Conservation (phyloP, 2,113 vertebrate species). For the Grammomys dolichurus region DNA sequence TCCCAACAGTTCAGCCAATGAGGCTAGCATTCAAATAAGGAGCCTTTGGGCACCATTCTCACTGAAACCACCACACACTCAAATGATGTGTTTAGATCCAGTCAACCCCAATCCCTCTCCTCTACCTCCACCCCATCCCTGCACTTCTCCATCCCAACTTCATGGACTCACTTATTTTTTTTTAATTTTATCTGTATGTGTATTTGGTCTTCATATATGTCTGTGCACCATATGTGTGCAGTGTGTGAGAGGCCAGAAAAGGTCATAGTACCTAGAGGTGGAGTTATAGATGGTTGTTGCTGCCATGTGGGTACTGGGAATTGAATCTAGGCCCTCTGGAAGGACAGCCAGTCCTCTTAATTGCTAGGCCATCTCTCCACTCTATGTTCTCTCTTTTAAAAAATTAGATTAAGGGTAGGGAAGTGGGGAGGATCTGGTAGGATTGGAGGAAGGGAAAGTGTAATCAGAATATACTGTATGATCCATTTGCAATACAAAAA, state of each 20-base stretch:
- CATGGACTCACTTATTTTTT: neutral
- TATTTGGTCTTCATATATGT: neutral
- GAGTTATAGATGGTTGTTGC: neutral
- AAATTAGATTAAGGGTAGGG: neutral
- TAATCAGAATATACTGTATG: neutral
- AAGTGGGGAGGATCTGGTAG: neutral
- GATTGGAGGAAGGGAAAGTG: neutral
- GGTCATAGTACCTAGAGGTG: neutral
- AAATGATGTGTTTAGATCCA: neutral
- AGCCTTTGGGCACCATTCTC: neutral
- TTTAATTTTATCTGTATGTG: neutral
- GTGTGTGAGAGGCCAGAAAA: neutral
- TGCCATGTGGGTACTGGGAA: neutral
- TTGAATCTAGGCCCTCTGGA: neutral
- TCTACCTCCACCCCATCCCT: neutral
- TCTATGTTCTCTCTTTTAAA: neutral
- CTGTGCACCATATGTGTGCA: neutral
- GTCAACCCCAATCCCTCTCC: neutral
- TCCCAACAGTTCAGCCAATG: neutral
- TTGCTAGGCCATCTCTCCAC: neutral
- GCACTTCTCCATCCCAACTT: neutral
- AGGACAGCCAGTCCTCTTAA: neutral
- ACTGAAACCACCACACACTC: neutral
- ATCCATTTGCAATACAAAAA: neutral
- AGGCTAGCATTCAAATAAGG: neutral